These are phyloP conservation scores for Falco cherrug DNA, from an alignment of 2,797 vertebrate species.

Conservation along the genomic window DNA sequence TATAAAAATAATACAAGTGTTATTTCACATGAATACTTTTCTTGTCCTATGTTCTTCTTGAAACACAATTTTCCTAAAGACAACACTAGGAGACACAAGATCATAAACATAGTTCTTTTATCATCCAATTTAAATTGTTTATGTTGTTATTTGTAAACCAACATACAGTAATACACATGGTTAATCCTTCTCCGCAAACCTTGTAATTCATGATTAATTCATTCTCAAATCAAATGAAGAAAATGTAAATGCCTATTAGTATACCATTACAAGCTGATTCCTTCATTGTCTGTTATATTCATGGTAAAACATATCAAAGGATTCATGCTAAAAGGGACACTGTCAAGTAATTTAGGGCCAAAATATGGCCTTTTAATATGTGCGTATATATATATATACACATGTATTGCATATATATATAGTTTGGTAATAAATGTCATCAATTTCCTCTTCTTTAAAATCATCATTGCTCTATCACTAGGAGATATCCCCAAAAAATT, in stretches of 20 bases:
- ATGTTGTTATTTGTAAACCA: constrained; percentile 32
- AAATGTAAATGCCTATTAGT: constrained; percentile 63
- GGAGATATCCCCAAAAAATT: constrained; percentile 32
- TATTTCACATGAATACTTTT: constrained; percentile 26
- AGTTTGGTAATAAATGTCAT: constrained; percentile 54
- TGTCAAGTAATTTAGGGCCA: constrained; percentile 65
- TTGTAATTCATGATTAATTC: constrained; percentile 51
- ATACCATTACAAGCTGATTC: constrained; percentile 65
- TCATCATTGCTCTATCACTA: neutral
- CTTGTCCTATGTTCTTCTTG: constrained; percentile 35
- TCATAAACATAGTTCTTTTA: constrained; percentile 56
- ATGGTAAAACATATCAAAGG: constrained; percentile 58
- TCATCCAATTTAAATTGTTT: constrained; percentile 49
- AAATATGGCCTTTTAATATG: constrained; percentile 41
- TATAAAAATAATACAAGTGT: constrained; percentile 48
- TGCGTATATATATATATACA: neutral
- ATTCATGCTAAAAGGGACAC: constrained; percentile 69
- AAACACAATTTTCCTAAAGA: constrained; percentile 55
- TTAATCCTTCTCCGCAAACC: constrained; percentile 58
- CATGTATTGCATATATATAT: neutral
- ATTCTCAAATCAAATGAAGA: constrained; percentile 58
- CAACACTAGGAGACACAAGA: constrained; percentile 59
- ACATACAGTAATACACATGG: constrained; percentile 46
- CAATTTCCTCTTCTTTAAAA: constrained; percentile 34
- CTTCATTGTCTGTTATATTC: constrained; percentile 61